Evolutionary conservation across 2,797 vertebrate genomes (phyloP), one percentile per base, ranked within the genome.

Genomic region (Philypnodon macrostomus): DNA sequence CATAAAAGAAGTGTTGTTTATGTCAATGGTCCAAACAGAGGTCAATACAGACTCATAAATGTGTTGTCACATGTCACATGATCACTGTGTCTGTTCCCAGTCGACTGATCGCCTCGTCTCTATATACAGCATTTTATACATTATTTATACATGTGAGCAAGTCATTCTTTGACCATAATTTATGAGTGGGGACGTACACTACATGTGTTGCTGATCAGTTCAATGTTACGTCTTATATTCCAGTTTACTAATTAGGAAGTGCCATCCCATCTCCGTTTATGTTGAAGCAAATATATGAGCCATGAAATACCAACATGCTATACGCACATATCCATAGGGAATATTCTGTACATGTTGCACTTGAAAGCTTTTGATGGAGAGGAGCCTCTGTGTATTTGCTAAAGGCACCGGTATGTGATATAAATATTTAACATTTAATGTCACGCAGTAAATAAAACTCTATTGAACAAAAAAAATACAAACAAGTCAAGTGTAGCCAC

Each of bases 81-180:
- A 48, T 52, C 52, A 46, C 32, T 46, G 30, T 45, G 47, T n/a
- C 23, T 49, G 30, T 14, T 38, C 19, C 38, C 32, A 7, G 14
- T 37, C 4, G 29, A 45, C 42, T 42, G 15, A 31, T 23, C 16
- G 15, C 2, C 6, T 38, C 49, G 39, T 47, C 34, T 41, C 8
- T 38, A 51, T 58, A 32, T 23, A 13, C 26, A 35, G 37, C 26
- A 27, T 12, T 36, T 21, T 38, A 34, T 73, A 27, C 33, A 66
- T 66, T 42, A 60, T 60, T 59, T 42, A 67, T 39, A 57, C 26
- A 59, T 41, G 18, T 29, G 29, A 27, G 55, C 45, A 58, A 24
- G 40, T 38, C 45, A 40, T 37, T 52, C 48, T 58, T 55, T 54
- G 30, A 56, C 32, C 33, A 67, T 66, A 51, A 58, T 64, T 47